Conservation (phyloP, 64 coral and sea anemone species). For the Montipora sp. region DNA sequence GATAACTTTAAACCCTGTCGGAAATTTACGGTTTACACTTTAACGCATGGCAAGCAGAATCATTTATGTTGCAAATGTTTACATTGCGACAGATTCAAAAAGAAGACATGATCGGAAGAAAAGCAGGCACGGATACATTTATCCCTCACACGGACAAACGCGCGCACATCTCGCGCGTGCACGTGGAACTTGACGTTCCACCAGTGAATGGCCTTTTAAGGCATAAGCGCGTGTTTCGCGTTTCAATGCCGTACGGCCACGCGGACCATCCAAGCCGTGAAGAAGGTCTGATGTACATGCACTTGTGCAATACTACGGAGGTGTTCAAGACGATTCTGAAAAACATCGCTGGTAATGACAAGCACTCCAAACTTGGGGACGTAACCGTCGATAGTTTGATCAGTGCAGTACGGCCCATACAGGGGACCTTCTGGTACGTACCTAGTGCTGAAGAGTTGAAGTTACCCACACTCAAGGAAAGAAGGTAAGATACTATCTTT, state of each 20-base stretch:
- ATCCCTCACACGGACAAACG: conserved; percentile 62
- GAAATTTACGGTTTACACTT: no score
- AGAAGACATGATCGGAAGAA: conserved; percentile 67
- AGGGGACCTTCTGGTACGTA: conserved; percentile 86
- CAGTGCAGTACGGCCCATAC: conserved; percentile 68
- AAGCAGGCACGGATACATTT: conserved; percentile 62
- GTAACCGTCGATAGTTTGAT: conserved; percentile 72
- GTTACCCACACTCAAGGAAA: conserved; percentile 37
- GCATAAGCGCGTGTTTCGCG: conserved; percentile 67
- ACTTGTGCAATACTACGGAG: conserved; percentile 64
- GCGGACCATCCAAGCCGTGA: conserved; percentile 19
- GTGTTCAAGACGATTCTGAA: conserved; percentile 69
- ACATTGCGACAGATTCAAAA: conserved; percentile 53
- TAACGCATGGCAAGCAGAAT: no score
- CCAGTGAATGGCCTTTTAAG: conserved; percentile 41
- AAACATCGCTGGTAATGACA: conserved; percentile 71
- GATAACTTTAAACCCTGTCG: no score
- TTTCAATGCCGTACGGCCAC: conserved; percentile 76
- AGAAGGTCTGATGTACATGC: conserved; percentile 78
- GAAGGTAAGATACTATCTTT: conserved; percentile 52
- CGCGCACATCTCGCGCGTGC: conserved; percentile 54
- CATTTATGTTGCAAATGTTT: no score
- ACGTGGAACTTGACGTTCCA: conserved; percentile 59
- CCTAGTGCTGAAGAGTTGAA: conserved; percentile 86
- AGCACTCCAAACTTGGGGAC: conserved; percentile 60